phyloP scores from a whole-genome alignment of 2,797 vertebrate genomes.

The Lates japonicus region DNA sequence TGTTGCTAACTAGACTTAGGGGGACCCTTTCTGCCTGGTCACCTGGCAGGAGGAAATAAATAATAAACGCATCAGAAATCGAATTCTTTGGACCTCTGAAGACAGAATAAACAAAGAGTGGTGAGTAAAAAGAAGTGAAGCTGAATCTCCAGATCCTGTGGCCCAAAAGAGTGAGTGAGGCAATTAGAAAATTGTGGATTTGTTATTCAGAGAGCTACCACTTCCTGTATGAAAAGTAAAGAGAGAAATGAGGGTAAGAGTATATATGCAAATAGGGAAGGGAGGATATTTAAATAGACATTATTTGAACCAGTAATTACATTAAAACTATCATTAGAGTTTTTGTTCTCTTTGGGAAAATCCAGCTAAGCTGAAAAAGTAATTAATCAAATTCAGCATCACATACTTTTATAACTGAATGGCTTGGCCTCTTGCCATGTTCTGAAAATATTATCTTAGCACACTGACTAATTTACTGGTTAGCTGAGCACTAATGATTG shows the following conservation, averaged over 20 bases:
- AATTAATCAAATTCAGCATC: conserved; percentile 58
- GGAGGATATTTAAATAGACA: conserved; percentile 16
- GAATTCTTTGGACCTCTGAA: conserved; percentile 9
- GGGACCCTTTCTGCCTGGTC: conserved; percentile 12
- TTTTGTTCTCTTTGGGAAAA: conserved; percentile 41
- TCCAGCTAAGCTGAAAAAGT: conserved; percentile 27
- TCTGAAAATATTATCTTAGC: conserved; percentile 70
- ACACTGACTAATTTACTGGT: conserved; percentile 73
- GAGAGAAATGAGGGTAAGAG: neutral
- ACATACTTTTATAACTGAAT: conserved; percentile 33
- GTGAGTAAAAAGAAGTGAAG: neutral
- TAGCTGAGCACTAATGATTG: conserved; percentile 77
- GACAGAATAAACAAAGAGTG: conserved; percentile 55
- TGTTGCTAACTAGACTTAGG: conserved; percentile 49
- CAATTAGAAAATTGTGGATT: conserved; percentile 9
- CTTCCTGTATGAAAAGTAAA: neutral
- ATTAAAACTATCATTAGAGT: conserved; percentile 20
- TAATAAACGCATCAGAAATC: conserved; percentile 30
- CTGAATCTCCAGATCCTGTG: neutral
- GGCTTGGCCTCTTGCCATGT: conserved; percentile 57
- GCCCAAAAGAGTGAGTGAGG: neutral
- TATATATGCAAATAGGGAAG: neutral
- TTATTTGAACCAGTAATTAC: conserved; percentile 36
- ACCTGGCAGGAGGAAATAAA: conserved; percentile 23
- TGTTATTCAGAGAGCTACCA: neutral